Evolutionary conservation across 2,797 vertebrate species (phyloP).

Genomic region (Morus bassanus): DNA sequence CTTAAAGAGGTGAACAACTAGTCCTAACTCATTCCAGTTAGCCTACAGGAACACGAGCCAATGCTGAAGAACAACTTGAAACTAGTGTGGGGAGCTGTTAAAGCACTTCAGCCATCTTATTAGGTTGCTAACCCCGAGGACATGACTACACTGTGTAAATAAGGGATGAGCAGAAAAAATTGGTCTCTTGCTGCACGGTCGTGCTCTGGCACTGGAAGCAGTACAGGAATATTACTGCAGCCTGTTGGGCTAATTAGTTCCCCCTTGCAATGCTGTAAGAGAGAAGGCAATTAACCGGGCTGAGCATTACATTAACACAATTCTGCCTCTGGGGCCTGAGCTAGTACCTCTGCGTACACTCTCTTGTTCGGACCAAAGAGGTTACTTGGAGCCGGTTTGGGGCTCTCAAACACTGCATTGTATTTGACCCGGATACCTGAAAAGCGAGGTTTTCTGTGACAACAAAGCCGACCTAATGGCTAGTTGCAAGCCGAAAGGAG

Average conservation of each 20-base stretch:
- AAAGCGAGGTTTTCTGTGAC: background rate
- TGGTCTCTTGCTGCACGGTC: accelerated
- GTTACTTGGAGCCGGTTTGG: background rate
- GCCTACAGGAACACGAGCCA: background rate
- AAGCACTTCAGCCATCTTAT: background rate
- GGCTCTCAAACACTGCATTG: background rate
- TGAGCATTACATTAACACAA: background rate
- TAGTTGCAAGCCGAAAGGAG: background rate
- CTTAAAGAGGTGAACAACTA: background rate
- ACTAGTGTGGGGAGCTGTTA: background rate
- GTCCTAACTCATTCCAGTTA: background rate
- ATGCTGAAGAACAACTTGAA: background rate
- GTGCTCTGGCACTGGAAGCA: background rate
- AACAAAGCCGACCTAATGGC: background rate
- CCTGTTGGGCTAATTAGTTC: background rate
- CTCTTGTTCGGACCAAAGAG: no score
- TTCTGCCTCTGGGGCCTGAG: background rate
- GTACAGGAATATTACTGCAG: background rate
- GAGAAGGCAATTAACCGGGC: background rate
- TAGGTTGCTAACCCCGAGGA: accelerated
- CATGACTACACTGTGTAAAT: no score
- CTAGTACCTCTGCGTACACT: accelerated
- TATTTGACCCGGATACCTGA: background rate
- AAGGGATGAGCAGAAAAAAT: background rate
- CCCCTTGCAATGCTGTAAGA: background rate